phyloP scores from a whole-genome alignment of 2,797 vertebrate genomes.

The Scleropages formosus region DNA sequence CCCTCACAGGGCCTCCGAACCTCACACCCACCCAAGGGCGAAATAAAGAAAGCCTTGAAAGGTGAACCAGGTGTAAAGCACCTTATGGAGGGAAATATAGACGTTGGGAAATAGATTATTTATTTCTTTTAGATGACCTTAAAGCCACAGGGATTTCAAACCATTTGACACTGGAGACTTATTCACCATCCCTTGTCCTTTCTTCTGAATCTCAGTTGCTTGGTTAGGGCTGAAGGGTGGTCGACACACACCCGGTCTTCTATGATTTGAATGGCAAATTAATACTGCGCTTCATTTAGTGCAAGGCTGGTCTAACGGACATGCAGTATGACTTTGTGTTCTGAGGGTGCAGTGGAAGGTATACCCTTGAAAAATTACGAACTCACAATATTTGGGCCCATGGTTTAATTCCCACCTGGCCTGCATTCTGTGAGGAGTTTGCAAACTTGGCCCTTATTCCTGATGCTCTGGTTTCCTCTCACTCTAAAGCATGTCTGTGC shows the following conservation, averaged over 20 bases:
- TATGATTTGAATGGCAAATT: no score
- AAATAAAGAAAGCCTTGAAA: conserved; percentile 45
- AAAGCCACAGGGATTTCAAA: conserved; percentile 36
- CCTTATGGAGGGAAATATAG: conserved; percentile 39
- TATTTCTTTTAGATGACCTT: conserved; percentile 26
- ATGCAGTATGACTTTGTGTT: no score
- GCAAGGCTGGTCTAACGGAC: no score
- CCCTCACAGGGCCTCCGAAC: conserved; percentile 49
- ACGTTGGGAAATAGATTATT: conserved; percentile 24
- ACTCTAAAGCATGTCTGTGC: no score
- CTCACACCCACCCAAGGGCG: conserved; percentile 39
- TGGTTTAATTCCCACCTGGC: not conserved
- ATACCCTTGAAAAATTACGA: not conserved
- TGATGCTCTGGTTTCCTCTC: no score
- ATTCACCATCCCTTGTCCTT: conserved; percentile 31
- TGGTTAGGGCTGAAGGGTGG: no score
- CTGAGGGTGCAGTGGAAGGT: not conserved
- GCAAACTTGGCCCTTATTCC: no score
- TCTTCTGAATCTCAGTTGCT: not conserved
- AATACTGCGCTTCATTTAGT: no score
- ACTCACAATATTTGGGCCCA: not conserved
- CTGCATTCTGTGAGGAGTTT: not conserved
- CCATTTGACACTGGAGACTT: conserved; percentile 25
- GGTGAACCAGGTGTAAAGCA: conserved; percentile 34
- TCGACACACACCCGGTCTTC: no score